Base-by-base conservation (phyloP, 2,888 invertebrate species). In the Protonemura montana region DNA sequence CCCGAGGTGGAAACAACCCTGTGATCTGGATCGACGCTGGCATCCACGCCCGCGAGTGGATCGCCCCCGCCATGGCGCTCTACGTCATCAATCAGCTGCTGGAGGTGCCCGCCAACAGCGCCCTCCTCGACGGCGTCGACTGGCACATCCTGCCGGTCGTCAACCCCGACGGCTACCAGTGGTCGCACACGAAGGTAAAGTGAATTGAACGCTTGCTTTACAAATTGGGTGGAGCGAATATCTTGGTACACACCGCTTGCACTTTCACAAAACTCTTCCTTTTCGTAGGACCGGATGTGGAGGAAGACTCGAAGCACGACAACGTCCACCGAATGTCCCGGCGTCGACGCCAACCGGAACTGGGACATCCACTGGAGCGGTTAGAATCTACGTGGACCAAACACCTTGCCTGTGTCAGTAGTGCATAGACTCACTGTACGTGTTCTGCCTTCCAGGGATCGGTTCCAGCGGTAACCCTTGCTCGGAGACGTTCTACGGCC, bases 341-440 rank as follows among this genome's bases (percentile, higher is more conserved):
- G 97, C 21, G 94, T 94, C 0, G 97, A 97, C 89, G 94, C 94
- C 0, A 97, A 97, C 90, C 92, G 96, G 0, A 97, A 97, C 91
- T 97, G 94, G 89, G 95, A 93, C 86, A 94, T 93, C 89, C 91
- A 93, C 87, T 96, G 96, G 96, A 94, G 93, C 92, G 93, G 92
- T 90, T 6, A 35, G 3, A 35, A 35, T 10, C 3, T 6, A 35
- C 10, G 35, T 6, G 35, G n/a, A n/a, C n/a, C n/a, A n/a, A n/a
- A n/a, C n/a, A n/a, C n/a, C n/a, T n/a, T n/a, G n/a, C n/a, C n/a
- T n/a, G n/a, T n/a, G n/a, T n/a, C n/a, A n/a, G n/a, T n/a, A n/a
- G n/a, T n/a, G n/a, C n/a, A n/a, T n/a, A n/a, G n/a, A n/a, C n/a
- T n/a, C n/a, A n/a, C n/a, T 35, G 35, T 35, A 10, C 35, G 35